Evolutionary conservation across 2,797 vertebrate genomes (phyloP), one percentile per base, ranked within the genome.

Genomic region (Myioborus miniatus): DNA sequence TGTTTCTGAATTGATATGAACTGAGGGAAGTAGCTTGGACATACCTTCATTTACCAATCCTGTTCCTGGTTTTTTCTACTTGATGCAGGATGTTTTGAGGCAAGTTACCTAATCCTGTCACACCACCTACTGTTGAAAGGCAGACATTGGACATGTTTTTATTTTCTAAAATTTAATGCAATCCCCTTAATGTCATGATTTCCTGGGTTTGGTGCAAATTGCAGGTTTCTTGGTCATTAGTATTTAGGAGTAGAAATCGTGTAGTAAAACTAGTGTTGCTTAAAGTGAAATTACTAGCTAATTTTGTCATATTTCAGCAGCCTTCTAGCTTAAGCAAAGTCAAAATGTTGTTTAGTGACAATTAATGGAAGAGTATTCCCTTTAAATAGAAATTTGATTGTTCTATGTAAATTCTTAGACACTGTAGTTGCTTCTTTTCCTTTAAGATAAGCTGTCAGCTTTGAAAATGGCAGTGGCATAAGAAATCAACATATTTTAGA

Each of bases 101-200:
- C 15, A 27, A 17, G 29, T 87, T 89, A 47, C 3, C 53, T 94
- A 69, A 85, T 91, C 69, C 82, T 92, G 34, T 69, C 52, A 47
- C 96, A 96, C 96, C 96, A 96, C 94, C 96, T 97, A 63, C 95
- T 92, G 95, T 92, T 91, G 65, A 65, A 92, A 92, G 39, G 79
- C 36, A 78, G 68, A 44, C 32, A 85, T 0, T 46, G 52, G 49
- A 5, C 10, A 6, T 32, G 29, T 29, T 87, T 83, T 64, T 67
- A 29, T 39, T 87, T 39, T 49, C 37, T 68, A 16, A 68, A 62
- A 46, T 24, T 69, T 39, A 34, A 16, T 70, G 18, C 71, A 62
- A 8, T 62, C 18, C 9, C 8, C 12, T 55, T 89, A 39, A 49
- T 37, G 34, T 53, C 11, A 4, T 5, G 7, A 24, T 56, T 90